phyloP scores from a whole-genome alignment of 2,113 vertebrate genomes.

The Gambusia holbrooki region DNA sequence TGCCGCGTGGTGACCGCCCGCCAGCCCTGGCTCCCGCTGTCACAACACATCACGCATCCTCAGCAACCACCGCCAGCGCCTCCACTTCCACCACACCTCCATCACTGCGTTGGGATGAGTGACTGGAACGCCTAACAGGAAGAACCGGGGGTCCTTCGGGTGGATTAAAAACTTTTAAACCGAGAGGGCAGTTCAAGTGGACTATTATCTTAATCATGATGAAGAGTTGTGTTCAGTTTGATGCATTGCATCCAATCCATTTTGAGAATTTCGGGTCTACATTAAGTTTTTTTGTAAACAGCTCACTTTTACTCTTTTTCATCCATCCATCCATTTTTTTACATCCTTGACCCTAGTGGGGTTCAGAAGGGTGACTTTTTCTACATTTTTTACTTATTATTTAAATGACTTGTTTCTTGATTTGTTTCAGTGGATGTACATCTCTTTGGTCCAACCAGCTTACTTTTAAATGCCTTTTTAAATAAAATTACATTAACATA shows the following conservation, averaged over 20 bases:
- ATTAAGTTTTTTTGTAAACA: background rate
- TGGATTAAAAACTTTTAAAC: slow-evolving; percentile 37
- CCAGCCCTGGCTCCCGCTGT: slow-evolving; percentile 80
- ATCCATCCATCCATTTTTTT: too few species aligned
- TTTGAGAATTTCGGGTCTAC: background rate
- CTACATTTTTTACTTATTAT: background rate
- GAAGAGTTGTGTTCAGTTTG: background rate
- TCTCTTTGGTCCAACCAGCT: background rate
- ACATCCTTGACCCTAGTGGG: too few species aligned
- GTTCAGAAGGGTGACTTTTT: background rate
- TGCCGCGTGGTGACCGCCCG: slow-evolving; percentile 79
- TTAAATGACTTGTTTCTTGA: background rate
- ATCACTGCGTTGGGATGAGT: slow-evolving; percentile 51
- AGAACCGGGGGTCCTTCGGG: slow-evolving; percentile 31
- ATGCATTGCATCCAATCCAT: background rate
- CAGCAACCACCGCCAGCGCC: slow-evolving; percentile 55
- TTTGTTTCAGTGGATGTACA: background rate
- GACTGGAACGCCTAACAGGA: slow-evolving; percentile 49
- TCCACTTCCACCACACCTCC: slow-evolving; percentile 64
- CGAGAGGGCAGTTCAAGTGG: slow-evolving; percentile 1
- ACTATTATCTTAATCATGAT: slow-evolving; percentile 20
- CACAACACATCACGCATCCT: slow-evolving; percentile 82
- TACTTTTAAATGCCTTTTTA: background rate
- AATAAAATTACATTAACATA: background rate
- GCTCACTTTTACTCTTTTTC: background rate